Conservation (phyloP, 2,888 invertebrate genomes). For the Tiliacea citrago region DNA sequence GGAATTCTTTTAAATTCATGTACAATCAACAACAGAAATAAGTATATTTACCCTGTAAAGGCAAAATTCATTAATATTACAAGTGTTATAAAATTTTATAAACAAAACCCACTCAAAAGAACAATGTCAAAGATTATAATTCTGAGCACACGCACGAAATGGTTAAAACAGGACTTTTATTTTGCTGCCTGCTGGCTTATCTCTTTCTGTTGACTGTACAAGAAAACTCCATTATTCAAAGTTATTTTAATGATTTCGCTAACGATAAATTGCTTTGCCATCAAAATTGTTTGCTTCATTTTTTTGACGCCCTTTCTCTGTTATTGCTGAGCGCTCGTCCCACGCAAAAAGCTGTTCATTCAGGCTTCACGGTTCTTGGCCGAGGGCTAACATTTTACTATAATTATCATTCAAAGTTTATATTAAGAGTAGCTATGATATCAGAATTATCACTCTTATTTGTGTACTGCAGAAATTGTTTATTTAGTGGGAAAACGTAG, state of each 20-base stretch:
- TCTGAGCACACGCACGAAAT: slow-evolving; percentile 13
- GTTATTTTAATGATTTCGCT: slow-evolving; percentile 58
- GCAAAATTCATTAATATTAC: background rate
- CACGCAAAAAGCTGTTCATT: slow-evolving; percentile 47
- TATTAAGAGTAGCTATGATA: slow-evolving; percentile 17
- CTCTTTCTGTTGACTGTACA: slow-evolving; percentile 47
- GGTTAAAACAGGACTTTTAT: slow-evolving; percentile 18
- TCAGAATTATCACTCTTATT: background rate
- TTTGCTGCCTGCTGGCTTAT: slow-evolving; percentile 26
- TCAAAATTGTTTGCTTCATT: slow-evolving; percentile 55
- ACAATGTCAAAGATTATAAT: background rate
- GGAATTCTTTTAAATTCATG: background rate
- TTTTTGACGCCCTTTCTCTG: slow-evolving; percentile 33
- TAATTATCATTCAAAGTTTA: slow-evolving; percentile 18
- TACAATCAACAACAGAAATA: background rate
- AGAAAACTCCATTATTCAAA: slow-evolving; percentile 56
- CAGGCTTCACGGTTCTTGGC: slow-evolving; percentile 2
- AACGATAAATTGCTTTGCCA: slow-evolving; percentile 57
- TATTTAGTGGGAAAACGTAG: background rate
- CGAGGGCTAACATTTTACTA: slow-evolving; percentile 4
- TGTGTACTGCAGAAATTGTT: background rate
- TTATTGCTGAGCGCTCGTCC: slow-evolving; percentile 35
- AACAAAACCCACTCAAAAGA: slow-evolving; percentile 4
- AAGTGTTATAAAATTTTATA: background rate
- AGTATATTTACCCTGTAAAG: background rate